These are phyloP conservation scores for Acipenser oxyrinchus DNA, from an alignment of 2,797 vertebrate genomes.

Conservation along the genomic window DNA sequence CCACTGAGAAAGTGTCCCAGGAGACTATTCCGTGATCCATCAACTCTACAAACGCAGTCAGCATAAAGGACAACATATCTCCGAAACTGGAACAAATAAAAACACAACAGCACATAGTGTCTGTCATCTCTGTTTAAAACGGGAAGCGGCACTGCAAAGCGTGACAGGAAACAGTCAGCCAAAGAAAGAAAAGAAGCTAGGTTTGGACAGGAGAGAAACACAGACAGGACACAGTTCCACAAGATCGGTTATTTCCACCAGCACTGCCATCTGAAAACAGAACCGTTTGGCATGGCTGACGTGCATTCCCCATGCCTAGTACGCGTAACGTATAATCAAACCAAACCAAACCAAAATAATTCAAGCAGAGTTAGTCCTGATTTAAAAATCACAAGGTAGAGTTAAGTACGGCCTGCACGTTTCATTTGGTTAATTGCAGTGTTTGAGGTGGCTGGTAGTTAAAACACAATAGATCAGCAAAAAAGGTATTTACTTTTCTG, in stretches of 20 bases:
- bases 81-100: constrained; percentile 80
- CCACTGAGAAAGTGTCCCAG: constrained; percentile 97
- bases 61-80: constrained; percentile 93
- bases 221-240: constrained; percentile 15
- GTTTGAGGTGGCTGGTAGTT: too few species aligned
- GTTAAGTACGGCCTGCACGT: too few species aligned
- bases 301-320: constrained; percentile 41
- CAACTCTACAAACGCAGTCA: constrained; percentile 96
- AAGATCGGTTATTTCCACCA: constrained; percentile 19
- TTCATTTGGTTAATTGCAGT: too few species aligned
- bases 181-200: constrained; percentile 30
- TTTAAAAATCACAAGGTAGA: not conserved
- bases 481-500: too few species aligned
- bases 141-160: constrained; percentile 36
- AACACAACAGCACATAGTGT: not conserved
- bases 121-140: constrained; percentile 35
- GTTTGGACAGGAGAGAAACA: constrained; percentile 28
- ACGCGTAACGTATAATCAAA: constrained; percentile 2
- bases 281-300: constrained; percentile 30
- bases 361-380: constrained; percentile 16
- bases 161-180: constrained; percentile 8
- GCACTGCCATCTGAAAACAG: constrained; percentile 26
- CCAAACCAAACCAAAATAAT: constrained; percentile 5
- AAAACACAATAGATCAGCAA: too few species aligned
- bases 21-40: constrained; percentile 99